These are phyloP conservation scores for Himalopsyche tibetana DNA, from an alignment of 2,888 invertebrate genomes.

Conservation along the genomic window DNA sequence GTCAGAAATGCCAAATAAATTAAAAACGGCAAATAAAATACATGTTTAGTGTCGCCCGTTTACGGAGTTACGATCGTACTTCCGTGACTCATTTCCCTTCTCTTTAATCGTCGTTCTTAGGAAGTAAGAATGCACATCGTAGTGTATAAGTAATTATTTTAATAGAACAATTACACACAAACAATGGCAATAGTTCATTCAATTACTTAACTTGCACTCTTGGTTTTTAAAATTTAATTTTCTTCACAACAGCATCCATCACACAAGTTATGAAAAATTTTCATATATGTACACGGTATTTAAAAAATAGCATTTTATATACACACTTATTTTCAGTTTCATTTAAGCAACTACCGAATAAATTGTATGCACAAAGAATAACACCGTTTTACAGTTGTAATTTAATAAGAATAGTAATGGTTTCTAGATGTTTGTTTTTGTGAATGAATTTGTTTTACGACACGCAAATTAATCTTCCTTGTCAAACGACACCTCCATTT, in stretches of 20 bases:
- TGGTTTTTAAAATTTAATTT: background rate
- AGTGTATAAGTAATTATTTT: background rate
- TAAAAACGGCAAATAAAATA: no score
- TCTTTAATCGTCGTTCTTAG: background rate
- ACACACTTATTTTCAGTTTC: no score
- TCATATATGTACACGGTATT: background rate
- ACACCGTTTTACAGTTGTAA: no score
- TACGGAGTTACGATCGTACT: background rate
- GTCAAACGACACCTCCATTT: no score
- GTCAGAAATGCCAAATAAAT: no score
- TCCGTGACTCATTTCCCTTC: background rate
- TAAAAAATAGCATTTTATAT: background rate
- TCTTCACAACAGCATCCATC: background rate
- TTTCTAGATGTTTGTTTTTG: no score
- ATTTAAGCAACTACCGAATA: no score
- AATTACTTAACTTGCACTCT: slow-evolving; percentile 14
- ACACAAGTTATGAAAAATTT: background rate
- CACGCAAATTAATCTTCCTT: no score
- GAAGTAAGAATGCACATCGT: slow-evolving; percentile 4
- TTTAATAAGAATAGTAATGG: no score
- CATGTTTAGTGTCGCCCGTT: background rate
- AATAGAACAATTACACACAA: background rate
- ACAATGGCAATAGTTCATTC: background rate
- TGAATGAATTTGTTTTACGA: no score
- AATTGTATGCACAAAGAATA: no score